Evolutionary conservation across 2,113 vertebrate genomes (phyloP), one percentile per base, ranked within the genome.

Genomic region (Coregonus clupeaformis): DNA sequence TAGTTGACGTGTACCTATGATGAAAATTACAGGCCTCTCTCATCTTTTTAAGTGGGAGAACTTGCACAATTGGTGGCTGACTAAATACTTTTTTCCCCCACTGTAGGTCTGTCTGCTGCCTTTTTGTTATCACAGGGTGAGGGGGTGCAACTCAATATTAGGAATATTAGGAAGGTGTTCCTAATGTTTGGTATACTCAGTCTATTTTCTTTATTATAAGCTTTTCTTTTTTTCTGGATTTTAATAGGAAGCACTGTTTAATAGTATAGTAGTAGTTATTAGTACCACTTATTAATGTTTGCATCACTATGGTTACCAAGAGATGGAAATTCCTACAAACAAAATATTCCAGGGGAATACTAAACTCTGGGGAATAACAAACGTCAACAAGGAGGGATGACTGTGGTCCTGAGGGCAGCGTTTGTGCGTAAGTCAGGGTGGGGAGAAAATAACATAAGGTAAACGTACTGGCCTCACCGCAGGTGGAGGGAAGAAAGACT

Each of bases 401-500:
- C 27, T n/a, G 73, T 80, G 69, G 64, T 81, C 72, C 78, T 2
- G 36, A 47, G n/a, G 57, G 57, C n/a, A 20, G n/a, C 2, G n/a
- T 60, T 9, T 22, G 69, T 80, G 64, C 78, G 75, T 74, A 77
- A 77, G 70, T 83, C 32, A 45, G 71, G 22, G n/a, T 42, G 30
- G 45, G n/a, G 42, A 27, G 71, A 76, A 73, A 45, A 72, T 60
- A 60, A 20, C 22, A 67, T 69, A 84, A 81, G 80, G 84, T 85
- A 76, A 84, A 77, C 71, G 75, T 76, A 29, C 57, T 81, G 79
- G 80, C 80, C 83, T 73, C 47, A 5, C 52, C 79, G 29, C 77
- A 62, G 68, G 16, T 1, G 14, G 13, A 16, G 13, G 77, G 73
- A 82, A 84, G 83, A 85, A 84, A 78, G 75, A 71, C 73, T 82